Conservation (phyloP, 2,888 invertebrate species). For the Meliscaeva auricollis region DNA sequence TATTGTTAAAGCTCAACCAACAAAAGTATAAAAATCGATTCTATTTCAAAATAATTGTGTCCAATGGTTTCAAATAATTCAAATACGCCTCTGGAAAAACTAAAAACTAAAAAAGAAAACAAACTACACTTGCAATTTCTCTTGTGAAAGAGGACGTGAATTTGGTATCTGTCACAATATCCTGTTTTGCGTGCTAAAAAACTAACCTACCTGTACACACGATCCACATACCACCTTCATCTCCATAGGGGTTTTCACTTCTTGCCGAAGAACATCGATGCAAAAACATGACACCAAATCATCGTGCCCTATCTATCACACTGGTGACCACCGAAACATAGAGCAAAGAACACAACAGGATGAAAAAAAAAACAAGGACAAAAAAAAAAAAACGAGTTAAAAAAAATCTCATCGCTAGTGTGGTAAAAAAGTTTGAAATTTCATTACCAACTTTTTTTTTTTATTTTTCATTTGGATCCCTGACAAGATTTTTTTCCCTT, state of each 20-base stretch:
- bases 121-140: conserved; percentile 2
- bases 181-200: conserved; percentile 60
- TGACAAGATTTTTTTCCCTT: conserved; percentile 12
- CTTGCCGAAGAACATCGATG: conserved; percentile 43
- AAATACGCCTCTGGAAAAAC: not conserved
- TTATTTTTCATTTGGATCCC: not conserved
- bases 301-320: conserved; percentile 48
- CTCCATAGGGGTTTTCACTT: conserved; percentile 23
- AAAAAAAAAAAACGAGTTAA: not conserved
- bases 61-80: not conserved
- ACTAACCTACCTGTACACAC: conserved; percentile 17
- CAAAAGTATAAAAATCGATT: no score
- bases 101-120: not conserved
- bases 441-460: conserved; percentile 51
- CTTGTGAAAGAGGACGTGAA: conserved; percentile 44
- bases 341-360: not conserved
- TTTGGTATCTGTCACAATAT: conserved; percentile 65
- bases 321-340: conserved; percentile 35
- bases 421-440: conserved; percentile 66
- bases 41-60: not conserved
- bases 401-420: conserved; percentile 19
- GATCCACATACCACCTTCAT: conserved; percentile 1
- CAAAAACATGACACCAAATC: conserved; percentile 63
- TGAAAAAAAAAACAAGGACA: not conserved
- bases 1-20: no score